phyloP scores from a whole-genome alignment of 2,888 invertebrate species.

The Rotaria socialis region DNA sequence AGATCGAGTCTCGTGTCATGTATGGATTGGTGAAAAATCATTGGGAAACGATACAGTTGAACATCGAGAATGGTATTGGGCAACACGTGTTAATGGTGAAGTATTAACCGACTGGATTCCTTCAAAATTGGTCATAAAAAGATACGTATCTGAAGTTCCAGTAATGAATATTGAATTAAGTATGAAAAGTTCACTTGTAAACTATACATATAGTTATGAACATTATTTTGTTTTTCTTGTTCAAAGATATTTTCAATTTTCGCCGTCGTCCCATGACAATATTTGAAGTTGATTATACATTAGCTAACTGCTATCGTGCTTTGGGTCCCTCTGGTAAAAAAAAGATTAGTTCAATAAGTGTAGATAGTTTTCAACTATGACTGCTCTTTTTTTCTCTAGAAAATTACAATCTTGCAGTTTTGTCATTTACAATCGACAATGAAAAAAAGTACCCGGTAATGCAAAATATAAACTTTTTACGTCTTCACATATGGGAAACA shows the following conservation, averaged over 20 bases:
- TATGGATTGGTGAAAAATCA: neutral
- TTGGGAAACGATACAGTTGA: neutral
- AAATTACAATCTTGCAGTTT: neutral
- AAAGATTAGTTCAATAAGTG: neutral
- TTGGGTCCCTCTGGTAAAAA: constrained; percentile 6
- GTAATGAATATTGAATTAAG: neutral
- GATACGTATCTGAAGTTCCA: neutral
- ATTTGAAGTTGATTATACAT: constrained; percentile 16
- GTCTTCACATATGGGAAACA: neutral
- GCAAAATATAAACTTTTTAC: neutral
- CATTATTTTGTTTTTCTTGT: neutral
- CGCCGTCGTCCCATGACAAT: neutral
- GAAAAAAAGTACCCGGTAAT: neutral
- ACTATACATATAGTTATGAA: too few relatives aligned
- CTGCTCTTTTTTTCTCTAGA: neutral
- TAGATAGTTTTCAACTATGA: neutral
- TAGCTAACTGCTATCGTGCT: constrained; percentile 1
- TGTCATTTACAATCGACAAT: neutral
- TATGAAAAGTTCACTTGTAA: neutral
- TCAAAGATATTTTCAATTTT: neutral
- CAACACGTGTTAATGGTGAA: neutral
- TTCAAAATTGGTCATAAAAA: neutral
- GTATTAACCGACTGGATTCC: neutral
- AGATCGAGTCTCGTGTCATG: constrained; percentile 4
- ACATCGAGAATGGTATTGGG: constrained; percentile 35